Percentiles rank a stretch among this genome's conserved stretches.
phyloP scores from a whole-genome alignment of 1,140 invertebrate species.

The Drosophila sproati region DNA sequence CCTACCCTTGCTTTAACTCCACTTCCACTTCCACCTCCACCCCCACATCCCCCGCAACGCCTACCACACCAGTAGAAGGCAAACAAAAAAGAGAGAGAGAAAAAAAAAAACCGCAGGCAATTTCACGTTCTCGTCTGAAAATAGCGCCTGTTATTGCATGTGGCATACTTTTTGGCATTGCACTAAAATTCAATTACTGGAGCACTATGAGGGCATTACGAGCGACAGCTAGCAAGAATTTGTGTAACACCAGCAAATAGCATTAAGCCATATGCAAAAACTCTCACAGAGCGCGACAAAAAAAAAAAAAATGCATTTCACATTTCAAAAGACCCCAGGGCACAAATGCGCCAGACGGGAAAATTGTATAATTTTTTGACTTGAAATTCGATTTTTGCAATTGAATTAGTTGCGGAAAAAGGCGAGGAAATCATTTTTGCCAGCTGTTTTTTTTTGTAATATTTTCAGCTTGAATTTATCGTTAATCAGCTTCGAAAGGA shows the following conservation, averaged over 20 bases:
- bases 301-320: neutral
- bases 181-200: neutral
- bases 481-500: too few relatives aligned
- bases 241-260: neutral
- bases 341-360: neutral
- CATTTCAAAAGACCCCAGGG: too few relatives aligned
- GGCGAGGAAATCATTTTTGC: too few relatives aligned
- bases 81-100: conserved; percentile 7
- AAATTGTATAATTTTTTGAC: neutral
- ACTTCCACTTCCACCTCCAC: neutral
- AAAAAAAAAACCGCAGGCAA: conserved; percentile 47
- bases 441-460: too few relatives aligned
- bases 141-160: conserved; percentile 49
- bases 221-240: neutral
- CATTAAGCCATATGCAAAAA: conserved; percentile 2
- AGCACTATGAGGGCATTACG: neutral
- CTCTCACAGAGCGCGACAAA: too few relatives aligned
- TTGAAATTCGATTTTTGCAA: neutral
- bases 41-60: neutral
- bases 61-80: neutral
- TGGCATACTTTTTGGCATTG: conserved; percentile 43
- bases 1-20: neutral
- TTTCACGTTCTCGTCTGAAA: conserved; percentile 43
- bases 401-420: too few relatives aligned
- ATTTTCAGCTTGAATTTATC: too few relatives aligned